Percentiles rank a stretch among this genome's conserved stretches.
Evolutionary conservation across 2,888 invertebrate species (phyloP).

Genomic region (Augochlorella aurata): DNA sequence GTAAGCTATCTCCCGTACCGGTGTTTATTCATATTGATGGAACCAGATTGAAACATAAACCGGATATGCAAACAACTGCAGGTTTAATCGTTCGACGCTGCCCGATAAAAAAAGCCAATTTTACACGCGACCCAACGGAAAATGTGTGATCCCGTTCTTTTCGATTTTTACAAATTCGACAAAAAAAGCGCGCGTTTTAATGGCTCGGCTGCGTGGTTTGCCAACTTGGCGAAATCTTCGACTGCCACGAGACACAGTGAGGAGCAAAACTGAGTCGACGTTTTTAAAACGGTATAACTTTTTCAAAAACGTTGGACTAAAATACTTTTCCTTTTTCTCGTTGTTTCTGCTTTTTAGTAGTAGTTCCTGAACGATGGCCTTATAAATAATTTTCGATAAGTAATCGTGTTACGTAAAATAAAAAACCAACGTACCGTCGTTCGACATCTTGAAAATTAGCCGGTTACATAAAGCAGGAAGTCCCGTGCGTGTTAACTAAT

Average conservation of each 20-base stretch:
- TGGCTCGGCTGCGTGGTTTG: neutral
- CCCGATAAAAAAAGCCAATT: conserved; percentile 45
- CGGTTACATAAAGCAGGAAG: conserved; percentile 41
- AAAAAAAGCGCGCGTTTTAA: neutral
- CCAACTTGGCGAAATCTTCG: neutral
- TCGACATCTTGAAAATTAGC: conserved; percentile 26
- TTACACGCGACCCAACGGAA: conserved; percentile 32
- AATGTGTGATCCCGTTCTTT: conserved; percentile 39
- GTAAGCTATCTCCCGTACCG: conserved; percentile 72
- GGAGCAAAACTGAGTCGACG: no score
- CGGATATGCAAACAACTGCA: conserved; percentile 77
- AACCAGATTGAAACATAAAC: conserved; percentile 79
- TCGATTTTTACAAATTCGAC: conserved; percentile 28
- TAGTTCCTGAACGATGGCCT: neutral
- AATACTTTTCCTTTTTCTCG: no score
- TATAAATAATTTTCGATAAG: neutral
- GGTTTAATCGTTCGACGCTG: conserved; percentile 65
- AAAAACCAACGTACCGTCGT: neutral
- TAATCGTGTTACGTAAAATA: no score
- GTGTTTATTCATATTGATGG: conserved; percentile 79
- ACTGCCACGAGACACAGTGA: neutral
- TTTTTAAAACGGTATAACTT: no score
- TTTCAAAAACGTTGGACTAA: no score
- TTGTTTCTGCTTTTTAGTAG: no score
- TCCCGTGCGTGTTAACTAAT: conserved; percentile 39